These are phyloP conservation scores for Camponotus vicinus DNA, from an alignment of 1,140 invertebrate genomes.

Conservation along the genomic window DNA sequence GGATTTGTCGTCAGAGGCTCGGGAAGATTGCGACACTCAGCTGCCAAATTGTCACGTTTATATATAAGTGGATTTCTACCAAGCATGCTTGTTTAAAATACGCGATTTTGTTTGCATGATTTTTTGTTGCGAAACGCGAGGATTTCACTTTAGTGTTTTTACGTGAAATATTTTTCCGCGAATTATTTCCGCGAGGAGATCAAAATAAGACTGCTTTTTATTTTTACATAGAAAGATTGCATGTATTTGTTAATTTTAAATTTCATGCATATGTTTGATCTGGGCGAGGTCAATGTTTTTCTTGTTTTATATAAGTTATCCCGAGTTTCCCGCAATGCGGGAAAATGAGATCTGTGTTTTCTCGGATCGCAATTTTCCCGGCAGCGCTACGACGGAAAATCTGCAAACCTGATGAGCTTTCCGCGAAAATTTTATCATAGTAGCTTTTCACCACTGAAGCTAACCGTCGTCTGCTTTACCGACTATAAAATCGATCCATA, in stretches of 20 bases:
- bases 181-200: not conserved
- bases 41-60: constrained; percentile 49
- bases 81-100: constrained; percentile 8
- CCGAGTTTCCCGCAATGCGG: constrained; percentile 31
- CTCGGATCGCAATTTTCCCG: not conserved
- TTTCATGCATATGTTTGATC: not conserved
- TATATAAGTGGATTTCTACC: constrained; percentile 35
- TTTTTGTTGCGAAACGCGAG: not conserved
- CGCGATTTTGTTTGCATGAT: constrained; percentile 24
- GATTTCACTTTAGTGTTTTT: constrained; percentile 36
- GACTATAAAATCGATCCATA: constrained; percentile 37
- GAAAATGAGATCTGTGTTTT: not conserved
- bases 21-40: constrained; percentile 1
- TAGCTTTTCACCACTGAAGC: constrained; percentile 3
- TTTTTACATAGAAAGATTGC: not conserved
- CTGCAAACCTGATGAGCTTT: not conserved
- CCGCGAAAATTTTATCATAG: constrained; percentile 18
- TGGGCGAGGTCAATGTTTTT: not conserved
- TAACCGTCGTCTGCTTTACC: constrained; percentile 47
- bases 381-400: constrained; percentile 39
- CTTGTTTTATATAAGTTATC: not conserved
- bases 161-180: constrained; percentile 16
- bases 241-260: not conserved
- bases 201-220: not conserved
- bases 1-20: constrained; percentile 11